These are phyloP conservation scores for Dicycla oo DNA, from an alignment of 2,888 invertebrate species.

Conservation along the genomic window DNA sequence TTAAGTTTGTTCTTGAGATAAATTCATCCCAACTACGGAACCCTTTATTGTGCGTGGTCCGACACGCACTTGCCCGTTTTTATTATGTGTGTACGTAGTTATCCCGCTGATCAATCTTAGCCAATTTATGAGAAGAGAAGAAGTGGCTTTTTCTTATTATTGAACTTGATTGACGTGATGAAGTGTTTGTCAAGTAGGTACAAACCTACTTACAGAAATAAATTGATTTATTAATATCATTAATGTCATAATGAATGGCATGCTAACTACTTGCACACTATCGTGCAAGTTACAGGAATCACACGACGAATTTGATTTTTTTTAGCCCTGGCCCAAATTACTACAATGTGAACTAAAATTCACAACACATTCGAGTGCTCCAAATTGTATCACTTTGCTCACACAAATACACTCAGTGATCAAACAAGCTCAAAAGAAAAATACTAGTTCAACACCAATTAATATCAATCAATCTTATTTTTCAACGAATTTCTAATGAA, in stretches of 20 bases:
- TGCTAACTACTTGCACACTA: background rate
- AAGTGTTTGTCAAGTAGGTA: too few relatives aligned
- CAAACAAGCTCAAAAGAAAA: constrained; percentile 23
- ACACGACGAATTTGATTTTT: background rate
- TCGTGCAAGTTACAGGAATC: background rate
- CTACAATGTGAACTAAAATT: background rate
- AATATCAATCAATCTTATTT: constrained; percentile 44
- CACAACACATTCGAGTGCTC: background rate
- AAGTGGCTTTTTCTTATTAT: too few relatives aligned
- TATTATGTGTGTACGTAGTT: too few relatives aligned
- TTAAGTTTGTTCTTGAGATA: too few relatives aligned
- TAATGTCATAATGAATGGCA: background rate
- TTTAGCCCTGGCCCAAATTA: background rate
- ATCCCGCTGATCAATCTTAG: too few relatives aligned
- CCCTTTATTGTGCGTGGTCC: too few relatives aligned
- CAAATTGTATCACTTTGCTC: background rate
- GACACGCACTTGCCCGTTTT: too few relatives aligned
- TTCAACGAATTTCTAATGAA: constrained; percentile 51
- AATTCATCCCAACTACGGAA: too few relatives aligned
- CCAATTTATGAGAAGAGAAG: too few relatives aligned
- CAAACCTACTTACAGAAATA: too few relatives aligned
- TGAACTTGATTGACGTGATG: too few relatives aligned
- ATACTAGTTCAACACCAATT: constrained; percentile 8
- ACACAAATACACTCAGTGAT: background rate
- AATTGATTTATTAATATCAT: background rate